A percentile compares a stretch with the other conserved stretches of the same genome.
phyloP scores from a whole-genome alignment of 2,113 vertebrate species.

The Microtus richardsoni region DNA sequence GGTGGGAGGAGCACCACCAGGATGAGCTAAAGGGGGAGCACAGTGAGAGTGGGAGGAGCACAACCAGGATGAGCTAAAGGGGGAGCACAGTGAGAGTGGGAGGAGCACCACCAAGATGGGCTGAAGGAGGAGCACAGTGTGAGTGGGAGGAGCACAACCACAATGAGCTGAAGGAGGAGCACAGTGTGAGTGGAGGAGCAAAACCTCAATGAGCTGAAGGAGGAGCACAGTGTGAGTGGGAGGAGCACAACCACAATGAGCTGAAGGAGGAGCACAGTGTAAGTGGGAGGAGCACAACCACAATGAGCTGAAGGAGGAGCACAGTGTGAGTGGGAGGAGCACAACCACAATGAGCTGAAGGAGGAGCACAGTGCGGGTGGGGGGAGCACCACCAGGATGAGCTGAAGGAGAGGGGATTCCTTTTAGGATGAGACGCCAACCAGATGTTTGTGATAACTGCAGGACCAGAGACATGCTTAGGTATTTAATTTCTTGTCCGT shows the following conservation, averaged over 20 bases:
- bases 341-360: too few species aligned
- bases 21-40: neutral
- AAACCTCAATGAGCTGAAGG: too few species aligned
- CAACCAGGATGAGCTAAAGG: neutral
- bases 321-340: too few species aligned
- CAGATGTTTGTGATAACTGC: conserved; percentile 56
- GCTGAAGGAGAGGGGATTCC: neutral
- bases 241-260: too few species aligned
- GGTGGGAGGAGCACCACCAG: neutral
- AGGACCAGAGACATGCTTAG: conserved; percentile 71
- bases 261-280: too few species aligned
- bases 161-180: too few species aligned
- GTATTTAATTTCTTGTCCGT: conserved; percentile 72
- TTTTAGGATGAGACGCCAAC: conserved; percentile 47
- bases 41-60: neutral
- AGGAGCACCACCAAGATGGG: too few species aligned
- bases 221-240: neutral
- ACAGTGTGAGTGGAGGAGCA: too few species aligned
- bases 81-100: too few species aligned
- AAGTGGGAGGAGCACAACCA: too few species aligned
- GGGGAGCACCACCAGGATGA: neutral
- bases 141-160: too few species aligned
- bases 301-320: too few species aligned
- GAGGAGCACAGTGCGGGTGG: fast-evolving
- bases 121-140: neutral